These are phyloP conservation scores for Phaedon cochleariae DNA, from an alignment of 2,888 invertebrate species.

Conservation along the genomic window DNA sequence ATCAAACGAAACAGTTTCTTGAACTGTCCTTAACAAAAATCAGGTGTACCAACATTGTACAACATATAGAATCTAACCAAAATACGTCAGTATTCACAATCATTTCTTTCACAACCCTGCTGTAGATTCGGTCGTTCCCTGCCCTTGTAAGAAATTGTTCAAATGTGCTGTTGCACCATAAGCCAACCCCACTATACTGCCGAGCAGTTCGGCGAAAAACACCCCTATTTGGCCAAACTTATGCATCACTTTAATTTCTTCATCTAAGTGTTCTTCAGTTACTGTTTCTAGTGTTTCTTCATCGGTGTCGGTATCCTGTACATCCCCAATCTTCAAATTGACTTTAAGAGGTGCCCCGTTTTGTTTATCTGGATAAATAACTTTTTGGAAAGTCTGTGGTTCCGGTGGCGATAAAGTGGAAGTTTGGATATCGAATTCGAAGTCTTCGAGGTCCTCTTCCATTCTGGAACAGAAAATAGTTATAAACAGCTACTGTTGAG, in stretches of 20 bases:
- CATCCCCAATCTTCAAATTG: constrained; percentile 32
- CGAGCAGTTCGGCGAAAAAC: constrained; percentile 53
- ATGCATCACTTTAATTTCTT: constrained; percentile 9
- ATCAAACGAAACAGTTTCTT: too few relatives aligned
- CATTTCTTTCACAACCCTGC: neutral
- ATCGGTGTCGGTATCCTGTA: constrained; percentile 19
- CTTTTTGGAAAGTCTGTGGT: constrained; percentile 16
- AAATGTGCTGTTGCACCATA: constrained; percentile 53
- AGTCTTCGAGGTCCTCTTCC: constrained; percentile 35
- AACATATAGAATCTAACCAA: too few relatives aligned
- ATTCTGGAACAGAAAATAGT: constrained; percentile 23
- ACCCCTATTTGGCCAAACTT: constrained; percentile 46
- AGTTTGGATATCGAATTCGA: constrained; percentile 24
- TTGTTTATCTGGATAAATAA: constrained; percentile 21
- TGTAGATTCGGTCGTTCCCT: neutral
- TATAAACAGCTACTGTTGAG: neutral
- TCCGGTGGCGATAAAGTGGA: constrained; percentile 6
- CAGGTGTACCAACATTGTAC: too few relatives aligned
- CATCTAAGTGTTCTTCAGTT: constrained; percentile 2
- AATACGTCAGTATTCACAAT: neutral
- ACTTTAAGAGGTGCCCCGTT: constrained; percentile 31
- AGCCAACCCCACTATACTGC: constrained; percentile 51
- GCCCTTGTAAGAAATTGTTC: constrained; percentile 23
- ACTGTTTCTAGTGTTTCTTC: constrained; percentile 10
- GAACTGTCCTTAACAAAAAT: too few relatives aligned